Evolutionary conservation across 2,888 invertebrate genomes (phyloP).

Genomic region (Papilio elwesi): DNA sequence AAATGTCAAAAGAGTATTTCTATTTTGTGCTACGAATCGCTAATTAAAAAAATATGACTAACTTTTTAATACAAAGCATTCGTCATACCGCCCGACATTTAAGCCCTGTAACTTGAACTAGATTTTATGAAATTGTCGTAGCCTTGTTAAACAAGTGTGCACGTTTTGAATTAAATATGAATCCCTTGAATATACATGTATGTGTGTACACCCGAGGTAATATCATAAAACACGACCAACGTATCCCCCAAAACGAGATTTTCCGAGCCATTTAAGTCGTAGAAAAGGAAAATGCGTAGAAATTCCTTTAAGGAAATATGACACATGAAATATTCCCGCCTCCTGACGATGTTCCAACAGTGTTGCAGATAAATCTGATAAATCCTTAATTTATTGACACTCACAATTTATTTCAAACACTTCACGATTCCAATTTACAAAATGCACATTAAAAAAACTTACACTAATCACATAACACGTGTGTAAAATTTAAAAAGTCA

Average conservation of each 20-base stretch:
- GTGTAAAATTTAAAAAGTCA: conserved; percentile 41
- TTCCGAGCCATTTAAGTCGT: conserved; percentile 67
- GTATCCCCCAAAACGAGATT: conserved; percentile 55
- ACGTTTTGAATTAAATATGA: conserved; percentile 8
- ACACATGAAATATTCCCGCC: conserved; percentile 71
- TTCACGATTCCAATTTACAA: conserved; percentile 38
- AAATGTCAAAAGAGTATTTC: background rate
- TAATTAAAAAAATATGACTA: conserved; percentile 2
- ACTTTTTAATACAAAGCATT: background rate
- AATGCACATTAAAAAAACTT: conserved; percentile 33
- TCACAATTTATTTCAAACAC: conserved; percentile 21
- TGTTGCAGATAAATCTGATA: conserved; percentile 56
- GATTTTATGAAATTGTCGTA: background rate
- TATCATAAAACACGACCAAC: conserved; percentile 70
- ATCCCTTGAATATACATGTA: background rate
- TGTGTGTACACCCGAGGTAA: conserved; percentile 34
- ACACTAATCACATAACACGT: conserved; percentile 43
- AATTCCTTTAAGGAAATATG: conserved; percentile 70
- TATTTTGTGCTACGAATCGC: background rate
- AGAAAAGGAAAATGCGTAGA: conserved; percentile 66
- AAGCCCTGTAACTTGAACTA: conserved; percentile 3
- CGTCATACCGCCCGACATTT: background rate
- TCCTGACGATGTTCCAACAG: conserved; percentile 69
- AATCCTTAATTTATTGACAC: conserved; percentile 49
- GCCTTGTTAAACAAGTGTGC: background rate